phyloP scores from a whole-genome alignment of 2,888 invertebrate species.

The Hirtodrosophila cameraria region DNA sequence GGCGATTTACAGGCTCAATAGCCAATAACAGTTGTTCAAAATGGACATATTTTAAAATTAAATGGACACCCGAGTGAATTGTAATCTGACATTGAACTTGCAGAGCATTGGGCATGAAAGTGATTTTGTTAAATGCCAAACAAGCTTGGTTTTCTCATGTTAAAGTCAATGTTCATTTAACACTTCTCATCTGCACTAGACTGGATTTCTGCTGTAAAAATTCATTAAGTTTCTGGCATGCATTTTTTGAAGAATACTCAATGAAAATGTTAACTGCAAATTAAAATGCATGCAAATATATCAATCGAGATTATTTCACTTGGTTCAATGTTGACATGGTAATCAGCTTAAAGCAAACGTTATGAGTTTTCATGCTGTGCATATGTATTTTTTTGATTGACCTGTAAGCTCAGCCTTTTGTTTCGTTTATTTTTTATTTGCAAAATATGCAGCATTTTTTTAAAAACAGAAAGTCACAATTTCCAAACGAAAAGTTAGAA shows the following conservation, averaged over 20 bases:
- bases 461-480: too few species aligned
- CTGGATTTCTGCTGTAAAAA: too few species aligned
- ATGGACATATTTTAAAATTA: too few species aligned
- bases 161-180: too few species aligned
- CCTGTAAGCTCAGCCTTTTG: constrained; percentile 1
- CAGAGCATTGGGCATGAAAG: too few species aligned
- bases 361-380: not conserved
- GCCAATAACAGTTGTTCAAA: too few species aligned
- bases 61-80: too few species aligned
- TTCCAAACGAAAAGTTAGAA: too few species aligned
- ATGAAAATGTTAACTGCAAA: constrained; percentile 1
- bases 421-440: constrained; percentile 6
- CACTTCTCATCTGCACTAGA: too few species aligned
- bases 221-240: constrained; percentile 12
- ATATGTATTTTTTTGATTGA: constrained; percentile 30
- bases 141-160: too few species aligned
- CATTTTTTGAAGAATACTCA: constrained; percentile 9
- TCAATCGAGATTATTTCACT: constrained; percentile 6
- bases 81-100: too few species aligned
- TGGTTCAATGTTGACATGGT: constrained; percentile 10
- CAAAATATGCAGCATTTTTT: not conserved
- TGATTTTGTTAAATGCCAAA: too few species aligned
- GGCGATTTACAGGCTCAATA: not conserved
- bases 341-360: constrained; percentile 4
- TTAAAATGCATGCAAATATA: constrained; percentile 11